A percentile compares a stretch with the other conserved stretches of the same genome.
Conservation (phyloP, 1,140 invertebrate species). For the Cataglyphis hispanica region DNA sequence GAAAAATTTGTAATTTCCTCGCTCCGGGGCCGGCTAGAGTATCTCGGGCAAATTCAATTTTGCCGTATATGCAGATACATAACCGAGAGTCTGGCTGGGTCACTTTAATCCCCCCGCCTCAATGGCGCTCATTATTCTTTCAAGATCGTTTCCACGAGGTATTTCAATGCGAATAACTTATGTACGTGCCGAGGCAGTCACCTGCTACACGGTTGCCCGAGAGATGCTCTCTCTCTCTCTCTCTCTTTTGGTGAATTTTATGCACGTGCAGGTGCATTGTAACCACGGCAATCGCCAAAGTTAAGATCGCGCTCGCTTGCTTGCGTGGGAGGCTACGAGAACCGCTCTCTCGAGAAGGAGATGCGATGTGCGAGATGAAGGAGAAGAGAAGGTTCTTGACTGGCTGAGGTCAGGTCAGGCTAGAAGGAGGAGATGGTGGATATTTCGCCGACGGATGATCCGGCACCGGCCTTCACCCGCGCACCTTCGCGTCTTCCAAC, state of each 20-base stretch:
- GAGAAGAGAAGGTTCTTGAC: conserved; percentile 57
- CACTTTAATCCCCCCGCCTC: conserved; percentile 56
- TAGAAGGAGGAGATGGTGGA: conserved; percentile 51
- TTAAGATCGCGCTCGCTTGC: conserved; percentile 41
- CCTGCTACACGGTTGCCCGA: conserved; percentile 68
- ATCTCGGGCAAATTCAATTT: conserved; percentile 56
- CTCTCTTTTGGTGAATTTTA: conserved; percentile 43
- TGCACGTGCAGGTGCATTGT: conserved; percentile 73
- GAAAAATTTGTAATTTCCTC: conserved; percentile 59
- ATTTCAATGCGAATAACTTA: conserved; percentile 75
- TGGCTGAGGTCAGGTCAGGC: conserved; percentile 61
- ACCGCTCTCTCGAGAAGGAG: conserved; percentile 33
- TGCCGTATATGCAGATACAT: conserved; percentile 57
- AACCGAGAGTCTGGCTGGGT: conserved; percentile 30
- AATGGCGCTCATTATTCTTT: conserved; percentile 70
- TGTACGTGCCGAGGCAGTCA: conserved; percentile 72
- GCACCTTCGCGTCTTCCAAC: conserved; percentile 55
- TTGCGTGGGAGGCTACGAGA: conserved; percentile 55
- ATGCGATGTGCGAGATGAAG: background rate
- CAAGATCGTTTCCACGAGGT: conserved; percentile 54
- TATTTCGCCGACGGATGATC: conserved; percentile 65
- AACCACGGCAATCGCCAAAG: conserved; percentile 58
- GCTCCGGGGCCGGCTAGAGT: conserved; percentile 8
- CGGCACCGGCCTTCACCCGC: conserved; percentile 52
- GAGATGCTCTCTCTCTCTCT: conserved; percentile 64